A percentile compares a stretch with the other conserved stretches of the same genome.
Conservation (phyloP, 2,797 vertebrate genomes). For the Diglossa cyanea region DNA sequence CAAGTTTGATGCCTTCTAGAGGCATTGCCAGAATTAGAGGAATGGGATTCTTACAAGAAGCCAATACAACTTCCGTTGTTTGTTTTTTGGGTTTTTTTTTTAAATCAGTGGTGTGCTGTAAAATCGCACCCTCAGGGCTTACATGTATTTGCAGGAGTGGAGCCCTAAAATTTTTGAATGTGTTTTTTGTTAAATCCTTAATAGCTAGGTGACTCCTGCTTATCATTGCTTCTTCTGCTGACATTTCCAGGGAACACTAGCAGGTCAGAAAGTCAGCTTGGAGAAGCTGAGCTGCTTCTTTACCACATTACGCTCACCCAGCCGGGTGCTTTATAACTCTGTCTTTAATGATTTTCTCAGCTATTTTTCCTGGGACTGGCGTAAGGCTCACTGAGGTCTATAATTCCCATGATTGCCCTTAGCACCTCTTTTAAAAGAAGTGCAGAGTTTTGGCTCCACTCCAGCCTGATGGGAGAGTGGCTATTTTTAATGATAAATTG, state of each 20-base stretch:
- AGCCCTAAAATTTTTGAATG: background rate
- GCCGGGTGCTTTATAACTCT: conserved; percentile 70
- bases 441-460: conserved; percentile 52
- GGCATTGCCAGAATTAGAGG: background rate
- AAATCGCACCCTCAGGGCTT: background rate
- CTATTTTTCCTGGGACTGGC: conserved; percentile 72
- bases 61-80: background rate
- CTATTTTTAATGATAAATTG: conserved; percentile 67
- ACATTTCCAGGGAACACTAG: conserved; percentile 64
- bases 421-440: conserved; percentile 69
- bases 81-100: too few relatives aligned
- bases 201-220: background rate
- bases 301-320: conserved; percentile 48
- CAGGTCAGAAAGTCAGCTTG: conserved; percentile 60
- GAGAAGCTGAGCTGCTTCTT: conserved; percentile 61
- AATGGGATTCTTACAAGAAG: background rate
- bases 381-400: conserved; percentile 70
- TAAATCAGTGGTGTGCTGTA: background rate
- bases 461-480: conserved; percentile 44
- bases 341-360: conserved; percentile 70
- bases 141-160: background rate
- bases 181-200: background rate
- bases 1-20: background rate
- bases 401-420: conserved; percentile 77
- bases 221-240: conserved; percentile 37